phyloP scores from a whole-genome alignment of 2,113 vertebrate genomes.

The Columba janthina region DNA sequence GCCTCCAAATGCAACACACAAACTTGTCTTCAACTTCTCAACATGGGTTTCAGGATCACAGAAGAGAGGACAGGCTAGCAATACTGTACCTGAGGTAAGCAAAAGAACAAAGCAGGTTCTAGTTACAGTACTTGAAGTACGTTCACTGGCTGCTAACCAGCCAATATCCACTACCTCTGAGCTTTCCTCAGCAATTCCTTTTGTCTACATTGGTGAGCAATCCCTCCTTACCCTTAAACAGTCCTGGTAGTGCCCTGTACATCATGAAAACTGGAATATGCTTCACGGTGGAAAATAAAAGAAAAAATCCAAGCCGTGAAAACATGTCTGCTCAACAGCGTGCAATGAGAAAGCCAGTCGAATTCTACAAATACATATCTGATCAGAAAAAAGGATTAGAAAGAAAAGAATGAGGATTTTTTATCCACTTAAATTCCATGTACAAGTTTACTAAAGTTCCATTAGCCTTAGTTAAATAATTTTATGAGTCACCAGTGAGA shows the following conservation, averaged over 20 bases:
- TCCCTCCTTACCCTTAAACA: background rate
- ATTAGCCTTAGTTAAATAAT: background rate
- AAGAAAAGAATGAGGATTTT: background rate
- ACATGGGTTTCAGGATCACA: background rate
- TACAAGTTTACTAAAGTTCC: background rate
- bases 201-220: background rate
- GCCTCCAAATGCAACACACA: background rate
- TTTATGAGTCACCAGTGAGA: background rate
- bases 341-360: background rate
- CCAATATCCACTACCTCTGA: background rate
- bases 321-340: background rate
- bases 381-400: background rate
- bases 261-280: background rate
- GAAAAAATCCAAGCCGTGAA: background rate
- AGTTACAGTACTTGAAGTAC: background rate
- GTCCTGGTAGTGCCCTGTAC: background rate
- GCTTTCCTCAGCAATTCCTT: background rate
- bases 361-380: background rate
- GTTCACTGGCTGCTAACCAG: background rate
- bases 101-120: background rate
- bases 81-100: background rate
- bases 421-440: background rate
- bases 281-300: background rate
- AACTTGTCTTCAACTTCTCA: background rate
- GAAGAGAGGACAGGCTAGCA: background rate